Percentiles rank a stretch among this genome's conserved stretches.
These are phyloP conservation scores for Calephelis virginiensis DNA, from an alignment of 1,140 invertebrate genomes.

Conservation along the genomic window DNA sequence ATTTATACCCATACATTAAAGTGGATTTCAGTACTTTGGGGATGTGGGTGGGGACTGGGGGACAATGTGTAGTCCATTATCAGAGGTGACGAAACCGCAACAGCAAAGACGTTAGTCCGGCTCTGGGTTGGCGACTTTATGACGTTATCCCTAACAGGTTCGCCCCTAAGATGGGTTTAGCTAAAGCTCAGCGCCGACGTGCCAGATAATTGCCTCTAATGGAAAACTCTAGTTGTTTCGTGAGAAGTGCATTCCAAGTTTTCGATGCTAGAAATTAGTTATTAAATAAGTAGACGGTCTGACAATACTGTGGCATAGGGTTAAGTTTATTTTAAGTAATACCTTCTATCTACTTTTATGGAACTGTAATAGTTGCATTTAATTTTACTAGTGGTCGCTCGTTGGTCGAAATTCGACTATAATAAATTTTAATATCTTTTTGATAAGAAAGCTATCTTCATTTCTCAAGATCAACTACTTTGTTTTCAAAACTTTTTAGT, in stretches of 20 bases:
- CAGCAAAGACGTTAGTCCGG: slow-evolving; percentile 70
- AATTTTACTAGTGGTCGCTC: too few relatives aligned
- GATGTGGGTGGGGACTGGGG: slow-evolving; percentile 14
- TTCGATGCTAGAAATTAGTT: slow-evolving; percentile 65
- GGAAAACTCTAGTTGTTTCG: slow-evolving; percentile 74
- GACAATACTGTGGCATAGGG: too few relatives aligned
- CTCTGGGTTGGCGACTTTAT: slow-evolving; percentile 69
- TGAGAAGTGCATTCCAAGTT: slow-evolving; percentile 72
- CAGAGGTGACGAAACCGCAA: slow-evolving; percentile 57
- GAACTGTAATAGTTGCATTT: too few relatives aligned
- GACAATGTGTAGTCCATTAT: slow-evolving; percentile 56
- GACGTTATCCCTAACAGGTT: slow-evolving; percentile 76
- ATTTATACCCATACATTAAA: slow-evolving; percentile 24
- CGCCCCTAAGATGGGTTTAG: slow-evolving; percentile 53
- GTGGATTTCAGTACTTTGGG: slow-evolving; percentile 11
- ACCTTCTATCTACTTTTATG: too few relatives aligned
- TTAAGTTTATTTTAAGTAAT: background rate
- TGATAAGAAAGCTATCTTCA: too few relatives aligned
- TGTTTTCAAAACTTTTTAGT: too few relatives aligned
- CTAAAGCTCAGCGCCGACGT: slow-evolving; percentile 55
- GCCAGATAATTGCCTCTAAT: slow-evolving; percentile 75
- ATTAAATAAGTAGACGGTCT: slow-evolving; percentile 51
- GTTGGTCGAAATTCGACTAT: too few relatives aligned
- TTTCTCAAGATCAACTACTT: too few relatives aligned
- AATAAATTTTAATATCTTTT: too few relatives aligned